Evolutionary conservation across 2,888 invertebrate species (phyloP), one percentile per base, ranked within the genome.

Genomic region (Agapostemon virescens): DNA sequence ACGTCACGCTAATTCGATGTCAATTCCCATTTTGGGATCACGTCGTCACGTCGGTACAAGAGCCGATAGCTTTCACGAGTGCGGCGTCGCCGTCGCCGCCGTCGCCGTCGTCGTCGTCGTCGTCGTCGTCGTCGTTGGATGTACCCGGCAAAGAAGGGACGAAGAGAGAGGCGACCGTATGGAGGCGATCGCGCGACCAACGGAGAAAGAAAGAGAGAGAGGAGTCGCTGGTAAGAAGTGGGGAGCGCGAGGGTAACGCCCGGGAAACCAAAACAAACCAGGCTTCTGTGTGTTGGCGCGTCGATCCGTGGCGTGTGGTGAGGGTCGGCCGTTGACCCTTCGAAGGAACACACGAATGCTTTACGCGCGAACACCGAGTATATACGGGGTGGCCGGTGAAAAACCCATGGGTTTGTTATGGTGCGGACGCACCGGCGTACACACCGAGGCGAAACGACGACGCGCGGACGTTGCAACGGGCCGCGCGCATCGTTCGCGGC

Each of bases 251-350:
- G 83, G 91, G 90, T 92, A 92, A 92, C 91, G 92, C 91, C 92
- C 92, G 92, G 92, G 91, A 92, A 92, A 92, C 92, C 92, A 92
- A 92, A 92, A 92, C 92, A 92, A 92, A 92, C 92, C 90, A 90
- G 85, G 90, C 89, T 87, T 84, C 88, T 85, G 84, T 89, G 89
- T 90, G 88, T 89, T 88, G 88, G 89, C 90, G 89, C 90, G 90
- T 88, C 89, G 88, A 88, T 89, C 88, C 89, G 89, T 90, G 88
- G 88, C 89, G 90, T 89, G 89, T 92, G 90, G 92, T 91, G 92
- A 92, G 92, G 92, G 92, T 92, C 92, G 92, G 92, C 82, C 92
- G 92, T 92, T 92, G 92, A 92, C 92, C 92, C 91, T 91, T 89
- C 90, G 55, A 55, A 69, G 86, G 88, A 88, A 90, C 88, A 88